phyloP scores from a whole-genome alignment of 2,888 invertebrate species.

The Incurvaria masculella region DNA sequence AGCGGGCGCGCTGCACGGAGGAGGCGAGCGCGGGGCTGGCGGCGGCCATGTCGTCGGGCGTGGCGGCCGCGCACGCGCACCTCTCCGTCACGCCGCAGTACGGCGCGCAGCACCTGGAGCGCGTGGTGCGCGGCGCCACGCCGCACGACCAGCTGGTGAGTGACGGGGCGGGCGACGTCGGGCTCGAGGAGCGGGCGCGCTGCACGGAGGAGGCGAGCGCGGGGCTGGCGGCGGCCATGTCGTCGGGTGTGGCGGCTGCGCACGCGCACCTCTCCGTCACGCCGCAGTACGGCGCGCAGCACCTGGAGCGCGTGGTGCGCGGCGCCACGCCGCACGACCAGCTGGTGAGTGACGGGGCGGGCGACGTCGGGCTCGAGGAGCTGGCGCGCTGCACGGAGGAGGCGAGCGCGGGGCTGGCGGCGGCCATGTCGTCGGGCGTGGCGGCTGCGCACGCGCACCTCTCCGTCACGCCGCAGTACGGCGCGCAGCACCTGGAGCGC shows the following conservation, averaged over 20 bases:
- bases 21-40: slow-evolving; percentile 72
- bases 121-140: slow-evolving; percentile 35
- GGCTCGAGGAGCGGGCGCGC: slow-evolving; percentile 81
- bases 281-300: slow-evolving; percentile 20
- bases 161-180: too few species aligned
- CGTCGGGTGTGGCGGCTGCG: slow-evolving; percentile 61
- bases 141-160: slow-evolving; percentile 31
- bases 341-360: too few species aligned
- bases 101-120: slow-evolving; percentile 25
- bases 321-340: slow-evolving; percentile 35
- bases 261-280: slow-evolving; percentile 38
- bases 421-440: slow-evolving; percentile 65
- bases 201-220: slow-evolving; percentile 73
- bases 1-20: slow-evolving; percentile 76
- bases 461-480: slow-evolving; percentile 22
- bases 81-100: slow-evolving; percentile 23
- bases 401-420: slow-evolving; percentile 68
- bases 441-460: slow-evolving; percentile 53
- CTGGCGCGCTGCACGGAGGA: slow-evolving; percentile 76
- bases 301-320: slow-evolving; percentile 31
- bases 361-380: too few species aligned
- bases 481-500: slow-evolving; percentile 25
- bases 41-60: slow-evolving; percentile 65
- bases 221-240: slow-evolving; percentile 68
- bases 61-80: slow-evolving; percentile 54